phyloP scores from a whole-genome alignment of 2,113 vertebrate species.

The Ramphastos sulfuratus region DNA sequence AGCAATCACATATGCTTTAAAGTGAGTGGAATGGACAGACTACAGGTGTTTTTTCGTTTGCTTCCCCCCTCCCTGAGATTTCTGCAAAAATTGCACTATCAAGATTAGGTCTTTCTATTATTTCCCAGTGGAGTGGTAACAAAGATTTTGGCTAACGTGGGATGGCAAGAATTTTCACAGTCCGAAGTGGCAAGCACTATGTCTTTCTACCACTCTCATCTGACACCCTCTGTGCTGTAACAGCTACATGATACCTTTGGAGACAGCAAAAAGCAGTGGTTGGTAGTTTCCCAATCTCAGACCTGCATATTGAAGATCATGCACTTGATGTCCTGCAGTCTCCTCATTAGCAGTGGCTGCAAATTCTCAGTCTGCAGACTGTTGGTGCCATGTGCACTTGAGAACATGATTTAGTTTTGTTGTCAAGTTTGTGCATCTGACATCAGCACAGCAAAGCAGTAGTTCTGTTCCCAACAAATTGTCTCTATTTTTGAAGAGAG shows the following conservation, averaged over 20 bases:
- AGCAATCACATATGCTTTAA: neutral
- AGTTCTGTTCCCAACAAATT: neutral
- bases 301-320: neutral
- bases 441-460: neutral
- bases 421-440: neutral
- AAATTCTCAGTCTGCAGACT: accelerated
- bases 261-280: neutral
- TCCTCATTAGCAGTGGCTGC: neutral
- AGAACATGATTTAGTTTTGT: neutral
- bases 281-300: neutral
- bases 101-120: neutral
- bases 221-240: neutral
- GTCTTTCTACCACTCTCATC: neutral
- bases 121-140: neutral
- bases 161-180: neutral
- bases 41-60: neutral
- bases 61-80: neutral
- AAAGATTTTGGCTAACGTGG: neutral
- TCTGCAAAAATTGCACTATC: neutral
- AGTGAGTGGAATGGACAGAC: neutral
- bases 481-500: neutral
- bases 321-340: neutral
- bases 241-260: neutral
- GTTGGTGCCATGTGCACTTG: neutral
- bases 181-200: neutral